phyloP scores from a whole-genome alignment of 2,113 vertebrate species.

The Heptranchias perlo region DNA sequence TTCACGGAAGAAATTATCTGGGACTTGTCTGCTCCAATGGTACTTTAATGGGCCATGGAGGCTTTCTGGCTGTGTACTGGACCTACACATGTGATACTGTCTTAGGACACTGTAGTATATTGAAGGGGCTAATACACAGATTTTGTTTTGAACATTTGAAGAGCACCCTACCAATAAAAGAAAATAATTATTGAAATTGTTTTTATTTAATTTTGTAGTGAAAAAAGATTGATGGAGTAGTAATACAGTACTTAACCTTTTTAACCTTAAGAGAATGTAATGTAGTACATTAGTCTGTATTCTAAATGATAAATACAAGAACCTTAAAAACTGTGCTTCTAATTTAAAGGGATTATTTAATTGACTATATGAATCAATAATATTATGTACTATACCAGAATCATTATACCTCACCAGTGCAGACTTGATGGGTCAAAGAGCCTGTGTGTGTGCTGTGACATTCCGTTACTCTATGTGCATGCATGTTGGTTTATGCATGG shows the following conservation, averaged over 20 bases:
- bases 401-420: neutral
- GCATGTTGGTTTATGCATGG: neutral
- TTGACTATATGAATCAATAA: slow-evolving; percentile 20
- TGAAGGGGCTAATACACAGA: neutral
- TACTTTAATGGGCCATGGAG: neutral
- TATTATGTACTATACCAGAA: neutral
- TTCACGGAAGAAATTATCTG: neutral
- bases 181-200: slow-evolving; percentile 13
- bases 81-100: neutral
- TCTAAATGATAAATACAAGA: neutral
- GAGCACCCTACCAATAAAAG: neutral
- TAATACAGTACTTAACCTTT: neutral
- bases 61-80: too few relatives aligned
- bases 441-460: neutral
- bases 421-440: neutral
- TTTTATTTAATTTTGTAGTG: slow-evolving; percentile 30
- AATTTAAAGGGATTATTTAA: slow-evolving; percentile 20
- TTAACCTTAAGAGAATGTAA: slow-evolving; percentile 27
- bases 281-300: neutral
- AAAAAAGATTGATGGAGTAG: slow-evolving; percentile 21
- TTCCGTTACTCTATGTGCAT: neutral
- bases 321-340: neutral
- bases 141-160: slow-evolving; percentile 11
- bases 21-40: neutral
- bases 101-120: neutral